Percentiles rank a stretch among this genome's conserved stretches.
Conservation (phyloP, 2,113 vertebrate genomes). For the Bungarus multicinctus region DNA sequence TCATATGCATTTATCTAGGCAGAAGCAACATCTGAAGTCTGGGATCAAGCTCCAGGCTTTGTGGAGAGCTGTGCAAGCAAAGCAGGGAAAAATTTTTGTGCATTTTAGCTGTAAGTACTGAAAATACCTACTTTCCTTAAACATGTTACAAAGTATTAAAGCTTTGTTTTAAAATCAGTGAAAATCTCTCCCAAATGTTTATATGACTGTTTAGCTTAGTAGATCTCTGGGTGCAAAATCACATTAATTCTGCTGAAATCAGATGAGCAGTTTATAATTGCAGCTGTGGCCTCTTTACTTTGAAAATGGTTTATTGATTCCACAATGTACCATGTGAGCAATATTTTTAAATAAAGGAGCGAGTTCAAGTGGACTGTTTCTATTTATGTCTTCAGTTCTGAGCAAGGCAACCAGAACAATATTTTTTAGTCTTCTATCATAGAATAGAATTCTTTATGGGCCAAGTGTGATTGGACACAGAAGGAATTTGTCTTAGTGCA, state of each 20-base stretch:
- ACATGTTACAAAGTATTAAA: background rate
- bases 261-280: background rate
- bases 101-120: background rate
- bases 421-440: background rate
- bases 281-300: background rate
- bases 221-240: background rate
- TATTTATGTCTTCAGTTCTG: background rate
- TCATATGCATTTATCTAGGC: background rate
- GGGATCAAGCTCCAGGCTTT: background rate
- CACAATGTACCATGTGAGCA: background rate
- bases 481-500: too few species aligned
- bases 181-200: background rate
- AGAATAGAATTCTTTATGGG: too few species aligned
- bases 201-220: background rate
- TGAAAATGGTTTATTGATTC: background rate
- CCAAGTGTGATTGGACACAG: too few species aligned
- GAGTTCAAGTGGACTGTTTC: background rate
- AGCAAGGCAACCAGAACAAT: background rate
- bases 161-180: background rate
- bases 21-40: background rate
- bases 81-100: background rate
- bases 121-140: background rate
- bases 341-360: background rate
- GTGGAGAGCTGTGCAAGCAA: background rate
- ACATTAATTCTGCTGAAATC: background rate